Base-by-base conservation (phyloP, 2,113 vertebrate species). In the Phodopus roborovskii region DNA sequence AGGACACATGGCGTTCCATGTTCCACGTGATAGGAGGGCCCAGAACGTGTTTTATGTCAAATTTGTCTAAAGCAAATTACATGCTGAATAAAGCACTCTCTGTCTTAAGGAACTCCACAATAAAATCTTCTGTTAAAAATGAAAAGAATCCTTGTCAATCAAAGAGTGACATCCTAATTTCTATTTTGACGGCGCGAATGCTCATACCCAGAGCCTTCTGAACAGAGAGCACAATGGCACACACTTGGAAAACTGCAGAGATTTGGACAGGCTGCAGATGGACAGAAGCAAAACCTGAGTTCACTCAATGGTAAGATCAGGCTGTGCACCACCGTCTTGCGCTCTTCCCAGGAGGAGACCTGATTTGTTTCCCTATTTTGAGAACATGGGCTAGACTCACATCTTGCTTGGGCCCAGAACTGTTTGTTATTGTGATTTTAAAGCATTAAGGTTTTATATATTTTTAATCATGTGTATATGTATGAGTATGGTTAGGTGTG, bases 111-210 rank as follows among this genome's bases (percentile, higher is more conserved):
- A 95, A 82, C 64, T 94, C 33, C 71, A 42, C 87, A 93, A 95
- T 39, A 91, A 94, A 94, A 77, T 26, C 66, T 94, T 81, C 48
- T 92, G 75, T 70, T 93, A 85, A 93, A 98, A 96, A 39, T 71
- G 58, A 68, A 78, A 96, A 95, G 81, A 92, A 86, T 83, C 94
- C 26, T 33, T 96, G 75, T 94, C 94, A 96, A 56, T 97, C 90
- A 91, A 74, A 87, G 87, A 88, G 82, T 33, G 74, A 84, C 85
- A 87, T 58, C 28, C 73, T 74, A 91, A 91, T 95, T 94, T 92
- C 66, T 93, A 88, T 94, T 86, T 91, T 60, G 88, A 94, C 73
- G 70, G 30, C 48, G 50, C 70, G 42, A 94, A 19, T 48, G 17
- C 64, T 96, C 83, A 19, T 60, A 78, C 30, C n/a, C 36, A 94